Evolutionary conservation across 2,888 invertebrate genomes (phyloP).

Genomic region (Volucella inflata): DNA sequence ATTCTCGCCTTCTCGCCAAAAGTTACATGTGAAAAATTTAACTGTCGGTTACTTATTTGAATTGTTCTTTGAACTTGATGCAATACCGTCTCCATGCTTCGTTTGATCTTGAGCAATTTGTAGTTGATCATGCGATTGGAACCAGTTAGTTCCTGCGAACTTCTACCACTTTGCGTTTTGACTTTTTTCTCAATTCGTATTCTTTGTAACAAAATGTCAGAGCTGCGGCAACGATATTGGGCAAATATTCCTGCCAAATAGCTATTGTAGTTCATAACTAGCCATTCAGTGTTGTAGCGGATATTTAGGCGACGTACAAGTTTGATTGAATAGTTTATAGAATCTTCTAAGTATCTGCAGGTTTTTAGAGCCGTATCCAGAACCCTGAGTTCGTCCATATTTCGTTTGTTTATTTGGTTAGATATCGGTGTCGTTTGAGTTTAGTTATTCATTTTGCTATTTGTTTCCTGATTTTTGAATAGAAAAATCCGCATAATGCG

Average conservation of each 20-base stretch:
- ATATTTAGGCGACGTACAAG: slow-evolving; percentile 77
- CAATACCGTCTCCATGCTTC: slow-evolving; percentile 77
- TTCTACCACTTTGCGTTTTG: slow-evolving; percentile 41
- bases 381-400: slow-evolving; percentile 77
- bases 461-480: too few relatives aligned
- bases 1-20: slow-evolving; percentile 68
- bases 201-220: slow-evolving; percentile 20
- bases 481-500: too few relatives aligned
- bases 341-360: slow-evolving; percentile 76
- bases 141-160: slow-evolving; percentile 76
- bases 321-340: slow-evolving; percentile 75
- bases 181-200: neutral
- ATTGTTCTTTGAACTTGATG: slow-evolving; percentile 76
- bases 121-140: slow-evolving; percentile 77
- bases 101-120: slow-evolving; percentile 78
- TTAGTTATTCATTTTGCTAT: too few relatives aligned
- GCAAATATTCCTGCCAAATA: slow-evolving; percentile 76
- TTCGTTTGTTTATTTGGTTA: too few relatives aligned
- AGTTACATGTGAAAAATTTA: slow-evolving; percentile 76
- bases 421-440: too few relatives aligned
- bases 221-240: slow-evolving; percentile 69
- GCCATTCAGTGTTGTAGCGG: slow-evolving; percentile 78
- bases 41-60: slow-evolving; percentile 77
- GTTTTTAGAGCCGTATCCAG: slow-evolving; percentile 77
- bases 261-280: slow-evolving; percentile 76